phyloP scores from a whole-genome alignment of 23 tunicate species.

The Halocynthia roretzi region DNA sequence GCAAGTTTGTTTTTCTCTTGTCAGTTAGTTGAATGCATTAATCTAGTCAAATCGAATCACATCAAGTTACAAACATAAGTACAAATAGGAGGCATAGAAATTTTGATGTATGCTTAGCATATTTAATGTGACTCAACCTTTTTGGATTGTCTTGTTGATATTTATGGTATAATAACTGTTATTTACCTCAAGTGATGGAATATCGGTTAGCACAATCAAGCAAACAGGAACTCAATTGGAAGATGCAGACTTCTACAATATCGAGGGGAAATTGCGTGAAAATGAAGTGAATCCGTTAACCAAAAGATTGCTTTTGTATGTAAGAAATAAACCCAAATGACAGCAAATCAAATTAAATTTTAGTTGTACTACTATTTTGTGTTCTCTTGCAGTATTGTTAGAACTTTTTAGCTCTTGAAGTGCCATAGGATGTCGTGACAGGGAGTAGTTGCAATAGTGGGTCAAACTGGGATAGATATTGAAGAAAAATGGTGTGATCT shows the following conservation, averaged over 20 bases:
- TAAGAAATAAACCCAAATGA: conserved; percentile 20
- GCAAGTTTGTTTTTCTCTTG: too few relatives aligned
- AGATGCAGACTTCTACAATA: conserved; percentile 87
- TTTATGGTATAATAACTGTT: neutral
- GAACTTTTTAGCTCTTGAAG: too few relatives aligned
- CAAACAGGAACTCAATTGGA: conserved; percentile 66
- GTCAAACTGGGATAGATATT: too few relatives aligned
- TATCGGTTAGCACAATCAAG: conserved; percentile 44
- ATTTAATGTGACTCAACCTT: neutral
- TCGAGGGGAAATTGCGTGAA: conserved; percentile 62
- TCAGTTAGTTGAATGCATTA: too few relatives aligned
- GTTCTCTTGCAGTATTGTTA: too few relatives aligned
- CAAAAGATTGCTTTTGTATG: conserved; percentile 50
- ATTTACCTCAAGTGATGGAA: conserved; percentile 39
- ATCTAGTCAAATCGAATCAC: too few relatives aligned
- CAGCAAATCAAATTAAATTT: too few relatives aligned
- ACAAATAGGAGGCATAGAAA: neutral
- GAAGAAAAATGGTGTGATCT: too few relatives aligned
- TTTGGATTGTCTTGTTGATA: neutral
- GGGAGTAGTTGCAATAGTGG: too few relatives aligned
- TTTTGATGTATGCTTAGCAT: neutral
- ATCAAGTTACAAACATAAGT: too few relatives aligned
- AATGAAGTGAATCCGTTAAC: conserved; percentile 50
- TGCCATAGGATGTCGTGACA: too few relatives aligned
- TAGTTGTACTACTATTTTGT: too few relatives aligned